These are phyloP conservation scores for Atethmia centrago DNA, from an alignment of 2,888 invertebrate genomes.

Conservation along the genomic window DNA sequence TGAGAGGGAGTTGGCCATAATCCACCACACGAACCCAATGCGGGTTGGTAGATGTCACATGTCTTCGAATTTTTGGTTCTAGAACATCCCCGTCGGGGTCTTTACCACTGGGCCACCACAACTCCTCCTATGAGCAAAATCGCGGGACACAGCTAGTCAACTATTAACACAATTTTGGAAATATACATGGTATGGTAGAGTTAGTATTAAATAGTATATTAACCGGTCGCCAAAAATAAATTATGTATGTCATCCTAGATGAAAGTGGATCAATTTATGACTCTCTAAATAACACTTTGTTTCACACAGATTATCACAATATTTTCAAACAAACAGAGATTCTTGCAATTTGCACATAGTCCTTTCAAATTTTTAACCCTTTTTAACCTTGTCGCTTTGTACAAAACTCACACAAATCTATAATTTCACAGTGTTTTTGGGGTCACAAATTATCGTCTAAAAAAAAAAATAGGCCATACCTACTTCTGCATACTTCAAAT, in stretches of 20 bases:
- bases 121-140: too few species aligned
- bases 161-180: too few species aligned
- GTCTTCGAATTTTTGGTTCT: too few species aligned
- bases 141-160: too few species aligned
- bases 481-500: slow-evolving; percentile 49
- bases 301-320: not conserved
- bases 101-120: too few species aligned
- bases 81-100: too few species aligned
- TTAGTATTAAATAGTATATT: too few species aligned
- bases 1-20: too few species aligned
- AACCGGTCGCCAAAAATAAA: not conserved
- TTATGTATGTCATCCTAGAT: not conserved
- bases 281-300: not conserved
- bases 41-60: too few species aligned
- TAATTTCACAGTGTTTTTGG: too few species aligned
- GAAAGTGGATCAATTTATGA: not conserved
- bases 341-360: not conserved
- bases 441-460: accelerated
- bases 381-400: not conserved
- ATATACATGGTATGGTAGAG: too few species aligned
- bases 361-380: not conserved
- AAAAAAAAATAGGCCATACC: slow-evolving; percentile 33
- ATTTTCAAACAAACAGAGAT: not conserved
- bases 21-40: too few species aligned
- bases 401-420: not conserved